Evolutionary conservation across 1,140 invertebrate genomes (phyloP), one percentile per base, ranked within the genome.

Genomic region (Ceratina japonica): DNA sequence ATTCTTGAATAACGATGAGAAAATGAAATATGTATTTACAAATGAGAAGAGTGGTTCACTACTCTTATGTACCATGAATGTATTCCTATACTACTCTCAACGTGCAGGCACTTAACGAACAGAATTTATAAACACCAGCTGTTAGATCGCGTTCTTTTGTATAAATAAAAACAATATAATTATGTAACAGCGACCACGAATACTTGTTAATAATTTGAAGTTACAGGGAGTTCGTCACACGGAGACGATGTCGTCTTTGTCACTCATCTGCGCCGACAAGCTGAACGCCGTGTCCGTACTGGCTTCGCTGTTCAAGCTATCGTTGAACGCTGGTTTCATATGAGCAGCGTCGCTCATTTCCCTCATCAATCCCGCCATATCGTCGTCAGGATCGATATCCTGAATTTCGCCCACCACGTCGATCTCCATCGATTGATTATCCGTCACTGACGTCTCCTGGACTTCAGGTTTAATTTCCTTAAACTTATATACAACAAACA

Each of bases 331-430:
- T 31, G 88, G 85, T 73, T 91, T 92, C 75, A 89, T 89, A 3
- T 87, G 75, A 7, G 81, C 79, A 4, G 86, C 86, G 69, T 93
- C 91, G n/a, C 91, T 92, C 91, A 93, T 92, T 83, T 93, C 92
- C 27, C 91, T 87, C 92, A 93, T 93, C 66, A 92, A 76, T 22
- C 92, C 92, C 22, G 92, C 92, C 88, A 93, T 91, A 70, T 93
- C 92, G 65, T 93, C 92, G 56, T 93, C 92, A 1, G 92, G 92
- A 85, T 93, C 92, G 51, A 93, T 92, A 69, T 92, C 91, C 62
- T 91, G 89, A 24, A 75, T 69, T 63, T 88, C 90, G 12, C 87
- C 88, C 20, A 91, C 87, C 18, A 89, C 88, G 70, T 91, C 90
- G n/a, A 91, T 87, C 44, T 92, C 90, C 87, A 91, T 87, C 7